Percentiles rank a stretch among this genome's conserved stretches.
phyloP scores from a whole-genome alignment of 2,888 invertebrate genomes.

The Tipula confusa region DNA sequence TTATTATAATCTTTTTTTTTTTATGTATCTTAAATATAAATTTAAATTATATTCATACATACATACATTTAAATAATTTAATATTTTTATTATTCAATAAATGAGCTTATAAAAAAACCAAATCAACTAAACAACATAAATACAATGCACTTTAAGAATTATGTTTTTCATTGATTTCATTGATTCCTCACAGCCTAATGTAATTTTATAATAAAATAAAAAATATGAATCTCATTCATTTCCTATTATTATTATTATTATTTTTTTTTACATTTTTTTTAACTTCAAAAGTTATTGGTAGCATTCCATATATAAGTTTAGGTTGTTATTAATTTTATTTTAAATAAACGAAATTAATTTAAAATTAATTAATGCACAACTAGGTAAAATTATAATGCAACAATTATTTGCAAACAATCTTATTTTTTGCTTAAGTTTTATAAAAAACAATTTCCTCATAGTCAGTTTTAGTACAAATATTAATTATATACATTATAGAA shows the following conservation, averaged over 20 bases:
- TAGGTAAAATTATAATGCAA: not conserved
- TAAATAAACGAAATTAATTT: too few relatives aligned
- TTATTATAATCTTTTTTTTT: not conserved
- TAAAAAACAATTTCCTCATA: conserved; percentile 13
- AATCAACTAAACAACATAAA: not conserved
- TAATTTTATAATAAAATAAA: not conserved
- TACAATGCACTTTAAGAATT: not conserved
- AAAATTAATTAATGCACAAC: conserved; percentile 26
- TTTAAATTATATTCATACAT: not conserved
- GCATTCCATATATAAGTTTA: not conserved
- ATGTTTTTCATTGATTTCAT: not conserved
- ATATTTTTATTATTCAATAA: not conserved
- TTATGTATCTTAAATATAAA: not conserved
- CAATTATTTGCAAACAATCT: not conserved
- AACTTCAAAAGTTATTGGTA: not conserved
- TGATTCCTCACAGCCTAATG: not conserved
- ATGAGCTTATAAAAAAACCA: not conserved
- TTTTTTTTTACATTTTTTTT: not conserved
- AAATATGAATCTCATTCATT: not conserved
- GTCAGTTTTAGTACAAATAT: conserved; percentile 31
- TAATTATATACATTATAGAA: not conserved
- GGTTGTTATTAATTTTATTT: not conserved
- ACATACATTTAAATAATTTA: not conserved
- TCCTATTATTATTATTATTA: too few relatives aligned
- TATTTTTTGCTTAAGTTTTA: not conserved